Base-by-base conservation (phyloP, 2,888 invertebrate genomes). In the Acleris emargana region DNA sequence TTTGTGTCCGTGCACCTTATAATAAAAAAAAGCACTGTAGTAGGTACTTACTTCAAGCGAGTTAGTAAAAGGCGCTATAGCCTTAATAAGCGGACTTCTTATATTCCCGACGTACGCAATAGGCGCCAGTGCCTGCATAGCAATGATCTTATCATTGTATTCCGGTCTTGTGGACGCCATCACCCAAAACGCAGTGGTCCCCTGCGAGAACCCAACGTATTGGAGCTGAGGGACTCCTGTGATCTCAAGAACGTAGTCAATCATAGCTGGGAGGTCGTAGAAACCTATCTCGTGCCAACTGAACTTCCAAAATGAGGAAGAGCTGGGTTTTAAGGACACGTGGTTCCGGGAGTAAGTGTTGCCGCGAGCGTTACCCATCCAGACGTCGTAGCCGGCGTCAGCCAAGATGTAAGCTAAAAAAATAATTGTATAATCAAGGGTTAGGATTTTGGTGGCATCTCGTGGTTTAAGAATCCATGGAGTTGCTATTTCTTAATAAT, bases 301-400 rank as follows among this genome's bases (percentile, higher is more conserved):
- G 81, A 87, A 93, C 67, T 87, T 83, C 93, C 93, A 93, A 72
- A 88, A 93, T 1, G 82, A 73, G 4, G 87, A 80, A 0, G 79
- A 89, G 45, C 81, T 71, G 0, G 91, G 85, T 52, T 82, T 85
- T 1, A 87, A 53, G 5, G 79, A 75, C 3, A 93, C 82, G 77
- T 97, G 97, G 1, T 88, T 93, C 58, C 93, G 92, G 6, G 95
- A 95, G 82, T 97, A 97, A 0, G 94, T 94, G 83, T 97, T 97
- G 1, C 97, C 97, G 64, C 97, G 89, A 9, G 95, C 94, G 83
- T 98, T 98, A 7, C 97, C 97, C 84, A 98, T 84, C 97, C 97
- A 98, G 0, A 96, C 95, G 74, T 96, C 96, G 76, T 95, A 96
- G 13, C 96, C 96, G 17, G 91, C 86, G 71, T 96, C 95, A 0